Base-by-base conservation (phyloP, 2,113 vertebrate genomes). In the Rallus limicola region DNA sequence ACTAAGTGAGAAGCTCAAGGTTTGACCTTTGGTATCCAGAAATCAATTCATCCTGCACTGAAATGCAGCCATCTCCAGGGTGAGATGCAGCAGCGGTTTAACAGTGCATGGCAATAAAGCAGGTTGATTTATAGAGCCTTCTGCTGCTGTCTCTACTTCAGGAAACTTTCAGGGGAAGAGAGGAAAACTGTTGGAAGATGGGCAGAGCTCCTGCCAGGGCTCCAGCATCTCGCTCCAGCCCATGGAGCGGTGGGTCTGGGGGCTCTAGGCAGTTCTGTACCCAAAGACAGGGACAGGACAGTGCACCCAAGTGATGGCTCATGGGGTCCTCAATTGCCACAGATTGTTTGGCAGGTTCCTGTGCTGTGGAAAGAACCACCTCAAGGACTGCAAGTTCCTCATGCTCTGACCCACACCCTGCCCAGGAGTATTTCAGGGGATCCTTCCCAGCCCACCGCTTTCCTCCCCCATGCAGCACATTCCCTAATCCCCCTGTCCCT, bases 1-100 rank as follows among this genome's bases (percentile, higher is more conserved):
- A 91, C 90, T 88, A 90, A 95, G 81, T 92, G 44, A 28, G 88
- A 74, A 97, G 92, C 96, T 94, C 86, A 53, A 75, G 93, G 23
- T 58, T 52, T 93, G 95, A 96, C 96, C 95, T 96, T 93, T 89
- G 83, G 53, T 65, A 62, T 38, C 42, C 80, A 85, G 88, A 64
- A 80, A 89, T 91, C 88, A 76, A 82, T 93, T 93, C 93, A 93
- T 92, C 81, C 95, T 36, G 2, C 90, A 40, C 75, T 17, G 5
- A 94, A 90, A 83, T 3, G 14, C 90, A 44, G 86, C 90, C 92
- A 81, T 75, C 86, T 83, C 93, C 34, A 9, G 79, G 86, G 71
- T 31, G 88, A 95, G 63, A 94, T 60, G 94, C 85, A 70, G 91
- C 87, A 44, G 77, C 1, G 25, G 62, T 64, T 55, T 17, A 77